These are phyloP conservation scores for Dilophus febrilis DNA, from an alignment of 2,888 invertebrate genomes.

Conservation along the genomic window DNA sequence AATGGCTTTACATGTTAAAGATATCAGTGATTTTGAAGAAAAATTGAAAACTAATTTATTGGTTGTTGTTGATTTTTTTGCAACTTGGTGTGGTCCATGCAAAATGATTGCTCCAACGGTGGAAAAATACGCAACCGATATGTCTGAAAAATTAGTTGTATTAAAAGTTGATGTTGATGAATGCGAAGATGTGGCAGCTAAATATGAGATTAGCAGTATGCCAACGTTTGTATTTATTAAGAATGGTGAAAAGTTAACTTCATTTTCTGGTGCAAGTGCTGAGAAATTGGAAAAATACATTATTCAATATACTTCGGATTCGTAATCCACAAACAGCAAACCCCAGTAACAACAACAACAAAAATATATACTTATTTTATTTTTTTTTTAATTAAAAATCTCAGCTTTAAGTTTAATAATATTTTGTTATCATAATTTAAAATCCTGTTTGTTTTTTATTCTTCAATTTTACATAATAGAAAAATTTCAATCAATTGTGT, in stretches of 20 bases:
- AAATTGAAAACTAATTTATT: conserved; percentile 59
- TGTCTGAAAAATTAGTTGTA: conserved; percentile 36
- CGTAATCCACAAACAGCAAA: too few relatives aligned
- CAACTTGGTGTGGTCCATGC: conserved; percentile 88
- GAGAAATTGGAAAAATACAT: conserved; percentile 48
- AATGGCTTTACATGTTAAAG: too few relatives aligned
- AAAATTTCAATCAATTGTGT: too few relatives aligned
- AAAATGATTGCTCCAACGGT: conserved; percentile 72
- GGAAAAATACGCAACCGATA: conserved; percentile 47
- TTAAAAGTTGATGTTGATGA: conserved; percentile 72
- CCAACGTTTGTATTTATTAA: conserved; percentile 82
- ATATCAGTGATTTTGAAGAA: conserved; percentile 54
- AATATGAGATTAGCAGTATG: conserved; percentile 71
- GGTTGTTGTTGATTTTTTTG: conserved; percentile 80
- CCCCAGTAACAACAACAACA: too few relatives aligned
- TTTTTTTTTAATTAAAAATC: too few relatives aligned
- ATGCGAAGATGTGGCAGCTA: conserved; percentile 60
- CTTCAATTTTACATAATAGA: too few relatives aligned
- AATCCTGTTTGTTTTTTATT: too few relatives aligned
- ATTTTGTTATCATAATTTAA: too few relatives aligned
- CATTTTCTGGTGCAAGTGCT: conserved; percentile 64
- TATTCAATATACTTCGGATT: conserved; percentile 36
- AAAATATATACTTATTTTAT: too few relatives aligned
- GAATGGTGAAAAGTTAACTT: conserved; percentile 43
- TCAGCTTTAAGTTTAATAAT: too few relatives aligned